Conservation (phyloP, 2,797 vertebrate species). For the Xenentodon cancila region DNA sequence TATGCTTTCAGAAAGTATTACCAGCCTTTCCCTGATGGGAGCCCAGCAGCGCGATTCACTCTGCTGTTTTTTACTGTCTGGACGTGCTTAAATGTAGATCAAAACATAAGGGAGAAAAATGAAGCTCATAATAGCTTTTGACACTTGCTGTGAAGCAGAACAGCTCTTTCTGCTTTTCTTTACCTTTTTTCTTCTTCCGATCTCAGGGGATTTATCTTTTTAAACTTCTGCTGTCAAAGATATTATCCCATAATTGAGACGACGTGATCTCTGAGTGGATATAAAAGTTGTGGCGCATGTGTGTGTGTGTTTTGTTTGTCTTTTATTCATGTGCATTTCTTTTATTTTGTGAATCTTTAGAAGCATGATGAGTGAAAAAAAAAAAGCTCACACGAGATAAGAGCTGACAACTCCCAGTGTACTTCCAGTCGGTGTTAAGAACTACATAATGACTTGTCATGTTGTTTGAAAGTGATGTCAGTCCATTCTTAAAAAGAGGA, state of each 20-base stretch:
- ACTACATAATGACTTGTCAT: conserved; percentile 55
- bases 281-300: conserved; percentile 43
- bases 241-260: conserved; percentile 21
- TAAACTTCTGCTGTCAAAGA: conserved; percentile 40
- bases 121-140: conserved; percentile 63
- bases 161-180: conserved; percentile 32
- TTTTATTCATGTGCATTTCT: neutral
- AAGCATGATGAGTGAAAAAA: neutral
- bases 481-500: conserved; percentile 73
- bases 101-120: conserved; percentile 64
- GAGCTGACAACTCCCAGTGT: conserved; percentile 40
- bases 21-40: conserved; percentile 48
- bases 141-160: conserved; percentile 59
- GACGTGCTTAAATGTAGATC: conserved; percentile 69
- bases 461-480: conserved; percentile 68
- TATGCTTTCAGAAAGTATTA: conserved; percentile 67
- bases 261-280: conserved; percentile 11
- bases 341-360: conserved; percentile 20
- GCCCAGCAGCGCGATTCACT: conserved; percentile 39
- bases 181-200: conserved; percentile 34
- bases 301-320: conserved; percentile 2
- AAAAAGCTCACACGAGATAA: neutral
- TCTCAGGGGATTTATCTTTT: conserved; percentile 47
- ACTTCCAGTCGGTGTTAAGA: conserved; percentile 39
- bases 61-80: conserved; percentile 50